Evolutionary conservation across 1,140 invertebrate genomes (phyloP).

Genomic region (Drosophila nigromelanica): DNA sequence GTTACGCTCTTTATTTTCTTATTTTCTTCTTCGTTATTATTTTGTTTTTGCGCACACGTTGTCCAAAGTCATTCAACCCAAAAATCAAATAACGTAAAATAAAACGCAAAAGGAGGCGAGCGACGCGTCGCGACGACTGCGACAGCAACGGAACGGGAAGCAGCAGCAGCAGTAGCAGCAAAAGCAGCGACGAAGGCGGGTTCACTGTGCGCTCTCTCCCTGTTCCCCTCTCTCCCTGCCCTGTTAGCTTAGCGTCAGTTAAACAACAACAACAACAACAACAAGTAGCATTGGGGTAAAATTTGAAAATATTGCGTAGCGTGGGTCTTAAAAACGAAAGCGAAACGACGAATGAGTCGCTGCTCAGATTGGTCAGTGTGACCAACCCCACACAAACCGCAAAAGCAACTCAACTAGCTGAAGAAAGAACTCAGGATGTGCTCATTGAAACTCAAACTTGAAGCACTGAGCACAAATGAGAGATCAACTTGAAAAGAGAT

Average conservation of each 20-base stretch:
- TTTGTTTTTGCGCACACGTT: constrained; percentile 59
- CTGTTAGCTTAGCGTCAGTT: constrained; percentile 19
- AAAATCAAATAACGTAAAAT: constrained; percentile 76
- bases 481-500: constrained; percentile 20
- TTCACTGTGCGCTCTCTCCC: constrained; percentile 62
- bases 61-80: constrained; percentile 76
- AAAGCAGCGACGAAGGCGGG: constrained; percentile 50
- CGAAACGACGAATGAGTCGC: too few species aligned
- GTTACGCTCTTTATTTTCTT: constrained; percentile 65
- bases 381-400: constrained; percentile 20
- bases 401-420: constrained; percentile 3
- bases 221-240: constrained; percentile 14
- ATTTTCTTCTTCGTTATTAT: constrained; percentile 51
- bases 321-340: constrained; percentile 13
- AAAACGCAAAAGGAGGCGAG: constrained; percentile 61
- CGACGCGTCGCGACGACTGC: constrained; percentile 19
- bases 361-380: constrained; percentile 22
- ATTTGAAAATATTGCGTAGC: constrained; percentile 48
- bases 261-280: constrained; percentile 42
- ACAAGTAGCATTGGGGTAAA: constrained; percentile 33
- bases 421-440: constrained; percentile 47
- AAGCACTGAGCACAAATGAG: not conserved
- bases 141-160: constrained; percentile 24
- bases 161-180: constrained; percentile 32
- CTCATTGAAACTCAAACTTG: constrained; percentile 45